Base-by-base conservation (phyloP, 2,888 invertebrate genomes). In the Synanthedon vespiformis region DNA sequence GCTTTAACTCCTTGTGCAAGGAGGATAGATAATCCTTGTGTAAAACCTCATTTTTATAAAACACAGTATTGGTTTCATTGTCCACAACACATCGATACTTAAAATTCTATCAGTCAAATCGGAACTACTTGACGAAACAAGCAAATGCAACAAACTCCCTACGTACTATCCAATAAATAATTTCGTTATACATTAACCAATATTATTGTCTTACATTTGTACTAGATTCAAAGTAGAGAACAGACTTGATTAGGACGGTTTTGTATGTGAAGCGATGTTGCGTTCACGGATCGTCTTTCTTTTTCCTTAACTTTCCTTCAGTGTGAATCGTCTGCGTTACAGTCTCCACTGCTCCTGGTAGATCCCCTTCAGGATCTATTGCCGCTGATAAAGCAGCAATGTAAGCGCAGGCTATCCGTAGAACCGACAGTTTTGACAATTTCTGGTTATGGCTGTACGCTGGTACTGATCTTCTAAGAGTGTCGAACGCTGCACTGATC, bases 401-500 rank as follows among this genome's bases (percentile, higher is more conserved):
- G 82, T 98, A 98, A 56, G 95, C 94, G 77, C 96, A 96, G 2
- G 97, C 97, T 74, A 97, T 96, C 80, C 96, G 90, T 56, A 98
- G 78, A 13, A 98, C 96, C 1, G 97, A 96, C 52, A 98, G 80
- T 72, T 98, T 98, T 1, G 96, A 96, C 22, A 98, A 89, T 80
- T 97, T 97, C 80, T 97, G 97, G 71, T 95, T 95, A 74, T 96
- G 94, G 48, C 96, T 96, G 75, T 96, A 97, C 0, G 97, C 92
- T 2, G 97, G 97, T 48, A 98, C 93, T 1, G 96, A 89, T 55
- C 89, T 88, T 49, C 97, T 89, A 10, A 98, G 84, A 1, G 94
- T 95, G 61, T 98, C 97, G 73, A 97, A 98, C 0, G 97, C 97
- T 0, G 97, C 97, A 68, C 96, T 96, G 60, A 98, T 98, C 1